Base-by-base conservation (phyloP, 2,113 vertebrate genomes). In the Platichthys flesus region DNA sequence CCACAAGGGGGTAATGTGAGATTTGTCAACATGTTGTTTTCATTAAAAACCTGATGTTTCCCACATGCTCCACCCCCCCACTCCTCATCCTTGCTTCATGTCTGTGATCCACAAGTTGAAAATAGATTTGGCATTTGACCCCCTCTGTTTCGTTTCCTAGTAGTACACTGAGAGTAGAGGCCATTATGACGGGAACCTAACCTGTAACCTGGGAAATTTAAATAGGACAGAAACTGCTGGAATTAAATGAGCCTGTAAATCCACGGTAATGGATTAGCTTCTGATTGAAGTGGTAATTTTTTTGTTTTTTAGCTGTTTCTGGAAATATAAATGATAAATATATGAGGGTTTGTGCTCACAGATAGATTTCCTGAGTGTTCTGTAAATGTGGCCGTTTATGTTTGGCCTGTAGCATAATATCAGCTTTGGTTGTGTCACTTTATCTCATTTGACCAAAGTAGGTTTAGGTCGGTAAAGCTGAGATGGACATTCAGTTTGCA, bases 41-140 rank as follows among this genome's bases (percentile, higher is more conserved):
- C 54, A 69, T 47, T 7, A 35, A 40, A 23, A 31, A 6, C 55
- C 16, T 45, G 2, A 21, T 59, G 58, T 73, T 40, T 47, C 60
- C 49, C 56, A 54, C 37, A 12, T 69, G 35, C 16, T 66, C 35
- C 56, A 42, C 14, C 26, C 26, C 52, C 9, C 26, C 18, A 35
- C n/a, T 70, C 24, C 9, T 67, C 47, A 58, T 54, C 18, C 24
- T 47, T 59, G 49, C 67, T 79, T 68, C 28, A 80, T 67, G 26
- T 71, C 45, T 51, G 26, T 72, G 45, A 73, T 68, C 57, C 73
- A 62, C 45, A 74, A 61, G 21, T 78, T 69, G 2, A n/a, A 76
- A 80, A 80, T 74, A 86, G 67, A 70, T 74, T 26, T 75, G 18
- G 37, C 42, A 67, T 82, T 79, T 73, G 5, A 84, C 62, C 13